Evolutionary conservation across 35 echinoderm and acorn worm genomes (phyloP).

Genomic region (Anneissia japonica): DNA sequence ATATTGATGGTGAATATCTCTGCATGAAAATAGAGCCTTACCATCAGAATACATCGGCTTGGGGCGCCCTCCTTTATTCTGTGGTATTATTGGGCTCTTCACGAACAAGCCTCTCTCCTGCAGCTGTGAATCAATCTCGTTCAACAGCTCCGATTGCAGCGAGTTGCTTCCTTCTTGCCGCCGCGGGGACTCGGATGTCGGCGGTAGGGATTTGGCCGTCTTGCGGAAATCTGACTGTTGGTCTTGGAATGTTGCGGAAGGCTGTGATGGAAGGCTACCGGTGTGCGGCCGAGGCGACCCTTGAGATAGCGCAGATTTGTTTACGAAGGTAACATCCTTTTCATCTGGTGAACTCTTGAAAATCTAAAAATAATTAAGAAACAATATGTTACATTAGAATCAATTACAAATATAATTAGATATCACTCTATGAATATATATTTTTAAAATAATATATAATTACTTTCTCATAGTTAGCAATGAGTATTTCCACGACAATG

Average conservation of each 20-base stretch:
- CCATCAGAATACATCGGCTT: neutral
- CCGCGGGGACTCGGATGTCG: slow-evolving; percentile 48
- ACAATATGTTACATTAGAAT: too few species aligned
- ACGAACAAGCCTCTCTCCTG: neutral
- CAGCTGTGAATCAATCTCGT: neutral
- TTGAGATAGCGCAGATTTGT: neutral
- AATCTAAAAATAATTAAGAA: slow-evolving; percentile 60
- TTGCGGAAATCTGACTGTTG: slow-evolving; percentile 13
- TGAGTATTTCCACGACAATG: slow-evolving; percentile 95
- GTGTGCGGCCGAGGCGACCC: neutral
- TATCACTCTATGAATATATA: too few species aligned
- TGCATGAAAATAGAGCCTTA: too few species aligned
- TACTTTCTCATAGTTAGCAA: slow-evolving; percentile 84
- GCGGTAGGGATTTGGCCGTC: slow-evolving; percentile 20
- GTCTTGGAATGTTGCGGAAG: slow-evolving; percentile 5
- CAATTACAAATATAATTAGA: too few species aligned
- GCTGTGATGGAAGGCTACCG: neutral
- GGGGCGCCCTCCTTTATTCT: neutral
- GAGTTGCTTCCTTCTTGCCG: slow-evolving; percentile 51
- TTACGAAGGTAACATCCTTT: neutral
- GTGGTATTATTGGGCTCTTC: neutral
- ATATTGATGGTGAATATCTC: too few species aligned
- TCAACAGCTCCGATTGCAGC: slow-evolving; percentile 13
- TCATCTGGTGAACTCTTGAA: slow-evolving; percentile 83
- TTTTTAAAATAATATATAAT: too few species aligned